Evolutionary conservation across 2,888 invertebrate species (phyloP), one percentile per base, ranked within the genome.

Genomic region (Podotricha telesiphe): DNA sequence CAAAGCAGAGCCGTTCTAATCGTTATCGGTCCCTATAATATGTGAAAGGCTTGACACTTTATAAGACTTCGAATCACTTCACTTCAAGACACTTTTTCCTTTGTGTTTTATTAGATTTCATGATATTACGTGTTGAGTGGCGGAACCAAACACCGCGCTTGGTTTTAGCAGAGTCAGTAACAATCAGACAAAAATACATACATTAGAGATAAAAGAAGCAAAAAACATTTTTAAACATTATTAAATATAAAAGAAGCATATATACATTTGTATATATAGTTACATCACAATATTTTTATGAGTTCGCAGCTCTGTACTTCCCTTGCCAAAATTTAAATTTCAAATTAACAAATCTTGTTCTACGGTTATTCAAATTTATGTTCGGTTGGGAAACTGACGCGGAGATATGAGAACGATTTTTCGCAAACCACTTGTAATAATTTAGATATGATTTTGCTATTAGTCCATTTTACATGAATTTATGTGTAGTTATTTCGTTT

Each of bases 371-470:
- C 71, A 74, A 74, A 76, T 74, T 88, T 87, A 85, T 84, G 84
- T 86, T 86, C 85, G 82, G 84, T 74, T 78, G 84, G 79, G 81
- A 82, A 87, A 87, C 87, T 88, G 87, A 85, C 84, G 82, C 79
- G 78, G 83, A 87, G 87, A 86, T 88, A 87, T 87, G 85, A 83
- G 81, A 81, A 84, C 84, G 84, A 89, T 89, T 85, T 86, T 82
- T 88, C 86, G 37, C 34, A n/a, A 13, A 48, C 34, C 37, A 34
- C 34, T 48, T 17, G 22, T 45, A 45, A 59, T 59, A 59, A 59
- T 45, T 59, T 59, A 17, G n/a, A 1, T 86, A 85, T 86, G 80
- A 76, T 56, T 56, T 40, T 47, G 19, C 15, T 20, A 66, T 48
- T 66, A 48, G 20, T 37, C 34, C 19, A n/a, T 58, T 66, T 22